Evolutionary conservation across 2,113 vertebrate species (phyloP).

Genomic region (Silurus glanis): DNA sequence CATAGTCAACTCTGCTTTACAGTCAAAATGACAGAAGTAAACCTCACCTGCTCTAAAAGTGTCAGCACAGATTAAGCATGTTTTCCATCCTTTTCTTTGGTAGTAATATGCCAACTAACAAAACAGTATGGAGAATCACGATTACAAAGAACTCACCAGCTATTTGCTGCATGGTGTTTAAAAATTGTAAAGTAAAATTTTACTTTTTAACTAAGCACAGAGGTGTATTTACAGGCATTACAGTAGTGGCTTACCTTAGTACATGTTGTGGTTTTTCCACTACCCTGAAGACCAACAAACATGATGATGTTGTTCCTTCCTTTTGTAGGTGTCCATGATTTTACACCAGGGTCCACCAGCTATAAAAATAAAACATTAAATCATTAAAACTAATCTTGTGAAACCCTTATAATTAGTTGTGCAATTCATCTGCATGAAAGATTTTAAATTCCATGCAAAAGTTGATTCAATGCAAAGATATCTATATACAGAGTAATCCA

Average conservation of each 20-base stretch:
- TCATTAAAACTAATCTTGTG: neutral
- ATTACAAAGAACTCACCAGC: neutral
- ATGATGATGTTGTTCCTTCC: conserved; percentile 99
- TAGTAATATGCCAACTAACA: conserved; percentile 93
- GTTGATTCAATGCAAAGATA: neutral
- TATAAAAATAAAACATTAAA: conserved; percentile 55
- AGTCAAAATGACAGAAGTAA: neutral
- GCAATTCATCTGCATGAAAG: neutral
- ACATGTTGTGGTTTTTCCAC: conserved; percentile 98
- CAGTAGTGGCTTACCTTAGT: conserved; percentile 83
- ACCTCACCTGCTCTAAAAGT: conserved; percentile 95
- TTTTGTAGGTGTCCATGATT: conserved; percentile 98
- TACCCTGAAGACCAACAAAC: conserved; percentile 98
- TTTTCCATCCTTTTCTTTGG: conserved; percentile 99
- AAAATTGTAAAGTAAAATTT: no score
- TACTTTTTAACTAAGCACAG: neutral
- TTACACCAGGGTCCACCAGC: conserved; percentile 98
- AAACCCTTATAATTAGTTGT: neutral
- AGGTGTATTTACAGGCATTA: neutral
- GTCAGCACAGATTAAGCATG: conserved; percentile 97
- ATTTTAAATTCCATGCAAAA: neutral
- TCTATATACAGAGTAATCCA: neutral
- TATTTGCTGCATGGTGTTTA: no score
- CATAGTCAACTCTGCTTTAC: neutral
- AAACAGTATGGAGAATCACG: conserved; percentile 46